Evolutionary conservation across 1,140 invertebrate species (phyloP), one percentile per base, ranked within the genome.

Genomic region (Reticulitermes speratus): DNA sequence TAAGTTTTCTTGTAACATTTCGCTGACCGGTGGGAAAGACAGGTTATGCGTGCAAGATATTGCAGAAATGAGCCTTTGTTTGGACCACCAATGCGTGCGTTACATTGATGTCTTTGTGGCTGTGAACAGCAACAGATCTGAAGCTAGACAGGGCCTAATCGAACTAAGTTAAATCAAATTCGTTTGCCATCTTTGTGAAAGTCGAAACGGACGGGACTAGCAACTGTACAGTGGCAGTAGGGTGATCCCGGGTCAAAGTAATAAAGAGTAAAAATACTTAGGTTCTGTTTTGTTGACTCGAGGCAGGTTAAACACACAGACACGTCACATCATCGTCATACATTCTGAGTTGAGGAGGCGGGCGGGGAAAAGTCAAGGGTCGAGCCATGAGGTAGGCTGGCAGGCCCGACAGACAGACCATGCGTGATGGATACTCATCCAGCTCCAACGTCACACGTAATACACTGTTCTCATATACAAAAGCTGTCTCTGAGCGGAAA

Each of bases 311-410:
- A 30, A 75, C 25, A n/a, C 65, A 75, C 19, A 55, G 52, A 55
- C 52, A 21, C 52, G 5, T 55, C 52, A 55, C 65, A 30, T 75
- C 65, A 16, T 30, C 65, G 25, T 75, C 59, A 23, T 65, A 23
- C 59, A 23, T 7, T 21, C 5, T 75, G 16, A 30, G 25, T n/a
- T 30, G 65, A 30, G n/a, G 65, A 75, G 65, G n/a, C 65, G 65
- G 65, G 65, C 65, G 25, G n/a, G n/a, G 59, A 75, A 75, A 75
- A 75, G 65, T 75, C 25, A 75, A 75, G n/a, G 65, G 65, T 75
- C 65, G 65, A 75, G 48, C 52, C 52, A 55, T 16, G 52, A 55
- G 52, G 52, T 19, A 21, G 52, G 52, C 19, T 55, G 52, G 52
- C 52, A 75, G n/a, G 65, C 52, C 52, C 19, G 52, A 75, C 65